Percentiles rank a stretch among this genome's conserved stretches.
Evolutionary conservation across 2,888 invertebrate genomes (phyloP).

Genomic region (Apotomis capreana): DNA sequence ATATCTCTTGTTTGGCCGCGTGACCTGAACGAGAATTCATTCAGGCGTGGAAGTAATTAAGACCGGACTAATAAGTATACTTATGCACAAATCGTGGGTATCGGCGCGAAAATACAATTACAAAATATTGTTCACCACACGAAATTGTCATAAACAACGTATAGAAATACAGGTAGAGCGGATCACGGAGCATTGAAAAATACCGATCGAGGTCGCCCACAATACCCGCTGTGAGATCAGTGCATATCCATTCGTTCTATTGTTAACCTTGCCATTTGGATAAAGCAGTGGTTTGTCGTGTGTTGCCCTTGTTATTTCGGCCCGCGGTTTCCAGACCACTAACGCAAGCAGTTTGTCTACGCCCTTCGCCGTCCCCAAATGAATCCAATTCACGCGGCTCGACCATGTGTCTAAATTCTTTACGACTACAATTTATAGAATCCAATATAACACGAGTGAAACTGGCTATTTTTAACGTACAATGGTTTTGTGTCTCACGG

Average conservation of each 20-base stretch:
- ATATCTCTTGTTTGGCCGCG: neutral
- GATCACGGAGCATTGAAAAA: constrained; percentile 33
- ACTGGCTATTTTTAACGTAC: constrained; percentile 24
- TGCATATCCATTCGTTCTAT: constrained; percentile 35
- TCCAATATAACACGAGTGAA: constrained; percentile 27
- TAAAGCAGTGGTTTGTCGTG: constrained; percentile 10
- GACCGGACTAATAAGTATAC: neutral
- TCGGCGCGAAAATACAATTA: neutral
- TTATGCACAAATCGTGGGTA: neutral
- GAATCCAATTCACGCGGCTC: constrained; percentile 8
- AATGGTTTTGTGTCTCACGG: constrained; percentile 25
- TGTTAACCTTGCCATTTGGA: constrained; percentile 39
- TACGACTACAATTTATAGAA: constrained; percentile 10
- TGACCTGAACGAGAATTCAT: neutral
- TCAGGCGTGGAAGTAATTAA: neutral
- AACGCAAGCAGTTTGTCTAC: constrained; percentile 12
- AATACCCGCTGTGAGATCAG: constrained; percentile 35
- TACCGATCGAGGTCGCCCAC: constrained; percentile 38
- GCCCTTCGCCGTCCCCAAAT: constrained; percentile 18
- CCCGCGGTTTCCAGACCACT: constrained; percentile 15
- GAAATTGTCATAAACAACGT: neutral
- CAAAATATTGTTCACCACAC: neutral
- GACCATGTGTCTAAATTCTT: constrained; percentile 10
- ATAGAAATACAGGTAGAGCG: constrained; percentile 7
- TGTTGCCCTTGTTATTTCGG: constrained; percentile 29